A percentile compares a stretch with the other conserved stretches of the same genome.
These are phyloP conservation scores for Gavia stellata DNA, from an alignment of 2,113 vertebrate genomes.

Conservation along the genomic window DNA sequence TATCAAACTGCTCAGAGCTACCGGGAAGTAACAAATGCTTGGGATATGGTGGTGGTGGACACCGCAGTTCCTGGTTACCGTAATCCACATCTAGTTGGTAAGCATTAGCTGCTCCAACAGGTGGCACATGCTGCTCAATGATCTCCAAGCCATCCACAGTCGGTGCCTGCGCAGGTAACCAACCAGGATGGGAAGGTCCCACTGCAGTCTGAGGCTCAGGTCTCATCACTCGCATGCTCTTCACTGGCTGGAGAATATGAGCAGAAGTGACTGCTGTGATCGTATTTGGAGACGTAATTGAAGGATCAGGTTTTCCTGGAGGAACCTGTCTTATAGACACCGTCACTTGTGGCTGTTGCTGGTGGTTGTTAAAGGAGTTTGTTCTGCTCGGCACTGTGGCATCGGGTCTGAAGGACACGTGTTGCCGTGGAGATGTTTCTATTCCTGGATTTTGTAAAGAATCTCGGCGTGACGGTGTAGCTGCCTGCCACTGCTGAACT, in stretches of 20 bases:
- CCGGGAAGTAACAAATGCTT: conserved; percentile 83
- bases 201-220: conserved; percentile 96
- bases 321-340: conserved; percentile 76
- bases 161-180: conserved; percentile 81
- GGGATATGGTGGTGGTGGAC: conserved; percentile 91
- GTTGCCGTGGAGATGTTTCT: conserved; percentile 76
- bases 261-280: conserved; percentile 91
- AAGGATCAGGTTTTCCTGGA: conserved; percentile 79
- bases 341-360: conserved; percentile 75
- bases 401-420: conserved; percentile 84
- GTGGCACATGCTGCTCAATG: conserved; percentile 77
- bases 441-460: conserved; percentile 76
- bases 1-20: conserved; percentile 73
- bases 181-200: conserved; percentile 91
- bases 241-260: conserved; percentile 93
- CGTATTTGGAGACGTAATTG: conserved; percentile 84
- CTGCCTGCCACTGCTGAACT: conserved; percentile 77
- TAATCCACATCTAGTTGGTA: conserved; percentile 80
- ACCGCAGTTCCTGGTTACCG: conserved; percentile 79
- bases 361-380: conserved; percentile 91
- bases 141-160: conserved; percentile 67
- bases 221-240: conserved; percentile 93
- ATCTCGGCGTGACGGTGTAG: conserved; percentile 74
- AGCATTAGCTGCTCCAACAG: conserved; percentile 68
- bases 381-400: conserved; percentile 85